These are phyloP conservation scores for Artibeus lituratus DNA, from an alignment of 2,797 vertebrate species.

Conservation along the genomic window DNA sequence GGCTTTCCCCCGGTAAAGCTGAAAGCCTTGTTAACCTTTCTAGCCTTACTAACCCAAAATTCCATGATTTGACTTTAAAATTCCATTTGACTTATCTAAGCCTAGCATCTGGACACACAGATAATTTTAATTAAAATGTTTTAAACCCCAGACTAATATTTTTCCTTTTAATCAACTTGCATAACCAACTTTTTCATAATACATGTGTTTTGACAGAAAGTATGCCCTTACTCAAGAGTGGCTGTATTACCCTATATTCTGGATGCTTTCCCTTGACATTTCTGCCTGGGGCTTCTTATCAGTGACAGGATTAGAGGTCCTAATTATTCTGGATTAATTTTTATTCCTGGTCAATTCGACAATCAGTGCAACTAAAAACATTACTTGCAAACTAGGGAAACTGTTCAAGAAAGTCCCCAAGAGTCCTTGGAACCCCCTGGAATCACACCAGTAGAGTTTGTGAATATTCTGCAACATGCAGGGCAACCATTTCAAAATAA, in stretches of 20 bases:
- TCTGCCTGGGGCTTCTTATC: not conserved
- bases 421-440: not conserved
- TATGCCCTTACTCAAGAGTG: not conserved
- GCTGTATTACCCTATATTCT: not conserved
- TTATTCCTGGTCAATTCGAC: not conserved
- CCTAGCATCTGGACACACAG: not conserved
- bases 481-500: not conserved
- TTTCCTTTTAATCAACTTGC: not conserved
- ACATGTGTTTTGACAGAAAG: not conserved
- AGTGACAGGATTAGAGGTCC: not conserved
- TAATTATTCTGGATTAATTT: constrained; percentile 30
- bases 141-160: not conserved
- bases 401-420: not conserved
- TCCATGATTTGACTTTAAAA: not conserved
- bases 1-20: not conserved
- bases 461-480: constrained; percentile 11
- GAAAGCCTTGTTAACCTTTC: not conserved
- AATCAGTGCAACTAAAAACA: not conserved
- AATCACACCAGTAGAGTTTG: not conserved
- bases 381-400: not conserved
- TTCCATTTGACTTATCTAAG: not conserved
- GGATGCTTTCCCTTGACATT: not conserved
- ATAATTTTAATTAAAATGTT: constrained; percentile 15
- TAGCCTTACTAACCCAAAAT: constrained; percentile 1
- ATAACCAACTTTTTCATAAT: not conserved